Base-by-base conservation (phyloP, 2,113 vertebrate genomes). In the Alligator sinensis region DNA sequence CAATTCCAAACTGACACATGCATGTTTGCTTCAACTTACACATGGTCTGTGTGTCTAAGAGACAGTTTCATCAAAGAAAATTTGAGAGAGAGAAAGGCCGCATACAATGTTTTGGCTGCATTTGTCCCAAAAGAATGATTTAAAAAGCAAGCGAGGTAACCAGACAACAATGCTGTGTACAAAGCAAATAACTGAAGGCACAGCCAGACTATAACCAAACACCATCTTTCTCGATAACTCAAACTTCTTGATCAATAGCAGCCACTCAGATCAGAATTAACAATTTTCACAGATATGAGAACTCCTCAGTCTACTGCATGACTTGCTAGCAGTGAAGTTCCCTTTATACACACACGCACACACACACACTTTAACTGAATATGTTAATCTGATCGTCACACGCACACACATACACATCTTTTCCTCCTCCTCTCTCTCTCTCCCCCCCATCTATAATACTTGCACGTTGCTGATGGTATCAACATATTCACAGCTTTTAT, bases 401-500 rank as follows among this genome's bases (percentile, higher is more conserved):
- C 89, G 61, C 19, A 80, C 63, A 59, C 74, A 47, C 47, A 72
- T 82, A 16, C 60, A 1, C 83, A 12, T 59, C 90, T 59, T 90
- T 95, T 80, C 90, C 90, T 90, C 91, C 94, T 80, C 83, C 72
- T 93, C 87, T 95, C 72, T 93, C 87, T 95, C 86, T 88, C 88
- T 13, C 60, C 47, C 94, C 81, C 91, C 91, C 92, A 93, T 96
- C 97, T 96, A 91, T 97, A 95, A 97, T 97, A 95, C 95, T 96
- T 87, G 96, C 94, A 96, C 94, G 28, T 96, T 86, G 93, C 97
- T 91, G 95, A 97, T 95, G 97, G 94, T 97, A 98, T 97, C 98
- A 97, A 96, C 97, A 94, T 97, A 97, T 97, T 98, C 97, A 94
- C 97, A 97, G 98, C 97, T 98, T 98, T 98, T 97, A 97, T 98